Evolutionary conservation across 2,888 invertebrate species (phyloP).

Genomic region (Lithodes maja): DNA sequence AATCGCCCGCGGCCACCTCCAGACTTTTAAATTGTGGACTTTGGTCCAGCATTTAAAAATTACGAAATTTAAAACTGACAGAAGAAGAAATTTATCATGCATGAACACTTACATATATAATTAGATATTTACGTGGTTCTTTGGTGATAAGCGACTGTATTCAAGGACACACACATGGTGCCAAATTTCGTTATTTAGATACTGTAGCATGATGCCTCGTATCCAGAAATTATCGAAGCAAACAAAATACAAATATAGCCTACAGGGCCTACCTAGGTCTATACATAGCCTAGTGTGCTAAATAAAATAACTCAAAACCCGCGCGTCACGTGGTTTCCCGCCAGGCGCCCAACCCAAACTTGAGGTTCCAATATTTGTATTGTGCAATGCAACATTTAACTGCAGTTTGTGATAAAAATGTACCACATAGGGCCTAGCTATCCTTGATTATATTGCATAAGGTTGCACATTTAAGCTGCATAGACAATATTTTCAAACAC

Average conservation of each 20-base stretch:
- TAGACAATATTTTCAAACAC: too few relatives aligned
- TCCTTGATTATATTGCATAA: too few relatives aligned
- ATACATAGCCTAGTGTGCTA: too few relatives aligned
- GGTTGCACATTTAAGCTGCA: too few relatives aligned
- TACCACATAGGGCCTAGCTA: too few relatives aligned
- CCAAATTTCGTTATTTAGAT: too few relatives aligned
- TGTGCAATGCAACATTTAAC: slow-evolving; percentile 18
- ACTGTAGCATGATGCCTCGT: too few relatives aligned
- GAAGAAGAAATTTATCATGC: background rate
- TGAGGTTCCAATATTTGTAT: slow-evolving; percentile 4
- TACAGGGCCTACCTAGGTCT: too few relatives aligned
- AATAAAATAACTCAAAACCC: too few relatives aligned
- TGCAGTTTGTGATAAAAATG: too few relatives aligned
- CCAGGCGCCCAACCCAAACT: slow-evolving; percentile 16
- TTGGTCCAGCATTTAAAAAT: background rate
- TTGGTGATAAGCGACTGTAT: background rate
- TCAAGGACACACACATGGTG: too few relatives aligned
- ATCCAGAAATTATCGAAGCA: background rate
- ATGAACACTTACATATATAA: background rate
- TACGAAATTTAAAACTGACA: slow-evolving; percentile 1
- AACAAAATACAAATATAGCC: too few relatives aligned
- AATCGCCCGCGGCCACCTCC: background rate
- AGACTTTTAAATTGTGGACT: slow-evolving; percentile 24
- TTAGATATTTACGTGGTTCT: background rate
- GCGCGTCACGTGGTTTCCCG: background rate